phyloP scores from a whole-genome alignment of 92 coral and sea anemone species.

The Parazoanthus swiftii region DNA sequence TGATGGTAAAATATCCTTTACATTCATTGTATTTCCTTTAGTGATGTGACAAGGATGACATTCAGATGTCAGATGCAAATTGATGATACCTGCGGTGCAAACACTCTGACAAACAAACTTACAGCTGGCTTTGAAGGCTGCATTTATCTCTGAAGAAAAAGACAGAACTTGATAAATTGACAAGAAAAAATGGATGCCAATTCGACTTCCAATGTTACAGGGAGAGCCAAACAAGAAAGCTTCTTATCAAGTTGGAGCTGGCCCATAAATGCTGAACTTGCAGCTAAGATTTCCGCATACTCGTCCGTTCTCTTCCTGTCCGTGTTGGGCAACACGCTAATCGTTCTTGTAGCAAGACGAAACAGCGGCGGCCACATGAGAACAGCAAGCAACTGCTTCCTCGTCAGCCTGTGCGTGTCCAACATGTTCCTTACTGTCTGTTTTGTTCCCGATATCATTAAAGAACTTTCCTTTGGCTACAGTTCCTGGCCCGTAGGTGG shows the following conservation, averaged over 20 bases:
- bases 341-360: not conserved
- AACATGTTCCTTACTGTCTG: conserved; percentile 30
- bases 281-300: not conserved
- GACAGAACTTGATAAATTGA: not conserved
- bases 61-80: not conserved
- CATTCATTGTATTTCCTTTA: not conserved
- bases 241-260: not conserved
- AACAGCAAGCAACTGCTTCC: conserved; percentile 6
- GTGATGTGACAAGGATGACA: not conserved
- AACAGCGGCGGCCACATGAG: conserved; percentile 3
- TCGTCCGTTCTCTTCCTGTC: conserved; percentile 1
- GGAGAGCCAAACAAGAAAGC: no score
- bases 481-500: not conserved
- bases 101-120: not conserved
- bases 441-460: conserved; percentile 6
- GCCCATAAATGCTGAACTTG: conserved; percentile 6
- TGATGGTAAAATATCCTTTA: not conserved
- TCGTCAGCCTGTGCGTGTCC: conserved; percentile 17
- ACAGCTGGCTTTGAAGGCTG: not conserved
- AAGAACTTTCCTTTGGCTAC: conserved; percentile 5
- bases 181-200: not conserved
- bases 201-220: not conserved
- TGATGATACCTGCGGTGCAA: not conserved
- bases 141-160: not conserved
- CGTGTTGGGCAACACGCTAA: not conserved